These are phyloP conservation scores for Eupithecia centaureata DNA, from an alignment of 2,888 invertebrate genomes.

Conservation along the genomic window DNA sequence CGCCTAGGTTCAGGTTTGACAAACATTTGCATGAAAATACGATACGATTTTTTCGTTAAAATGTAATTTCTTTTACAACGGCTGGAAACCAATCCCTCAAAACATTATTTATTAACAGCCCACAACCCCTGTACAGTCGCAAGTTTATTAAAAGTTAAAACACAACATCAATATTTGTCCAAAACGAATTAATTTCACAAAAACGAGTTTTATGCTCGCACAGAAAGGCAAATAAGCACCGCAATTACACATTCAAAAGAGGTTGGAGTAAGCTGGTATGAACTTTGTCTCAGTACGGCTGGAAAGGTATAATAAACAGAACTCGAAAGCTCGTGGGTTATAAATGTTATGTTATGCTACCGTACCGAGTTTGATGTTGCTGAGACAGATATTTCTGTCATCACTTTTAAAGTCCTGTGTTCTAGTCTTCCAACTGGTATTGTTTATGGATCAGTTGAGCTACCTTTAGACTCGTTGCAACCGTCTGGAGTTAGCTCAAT, in stretches of 20 bases:
- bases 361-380: background rate
- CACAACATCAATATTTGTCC: conserved; percentile 48
- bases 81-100: conserved; percentile 31
- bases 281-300: conserved; percentile 52
- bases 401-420: too few relatives aligned
- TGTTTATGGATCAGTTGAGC: too few relatives aligned
- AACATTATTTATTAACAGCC: conserved; percentile 32
- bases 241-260: conserved; percentile 66
- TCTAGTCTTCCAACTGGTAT: too few relatives aligned
- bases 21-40: background rate
- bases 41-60: background rate
- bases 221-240: conserved; percentile 59
- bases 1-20: too few relatives aligned
- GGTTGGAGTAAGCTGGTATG: conserved; percentile 45
- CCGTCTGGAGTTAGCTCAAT: too few relatives aligned
- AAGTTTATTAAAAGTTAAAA: conserved; percentile 45
- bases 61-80: background rate
- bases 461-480: too few relatives aligned
- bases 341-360: background rate
- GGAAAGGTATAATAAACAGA: conserved; percentile 62
- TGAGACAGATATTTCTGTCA: background rate
- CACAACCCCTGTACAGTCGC: conserved; percentile 25
- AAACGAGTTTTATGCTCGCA: conserved; percentile 48
- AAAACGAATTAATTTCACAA: conserved; percentile 44
- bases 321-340: conserved; percentile 47